A percentile compares a stretch with the other conserved stretches of the same genome.
These are phyloP conservation scores for Taenaris catops DNA, from an alignment of 2,888 invertebrate species.

Conservation along the genomic window DNA sequence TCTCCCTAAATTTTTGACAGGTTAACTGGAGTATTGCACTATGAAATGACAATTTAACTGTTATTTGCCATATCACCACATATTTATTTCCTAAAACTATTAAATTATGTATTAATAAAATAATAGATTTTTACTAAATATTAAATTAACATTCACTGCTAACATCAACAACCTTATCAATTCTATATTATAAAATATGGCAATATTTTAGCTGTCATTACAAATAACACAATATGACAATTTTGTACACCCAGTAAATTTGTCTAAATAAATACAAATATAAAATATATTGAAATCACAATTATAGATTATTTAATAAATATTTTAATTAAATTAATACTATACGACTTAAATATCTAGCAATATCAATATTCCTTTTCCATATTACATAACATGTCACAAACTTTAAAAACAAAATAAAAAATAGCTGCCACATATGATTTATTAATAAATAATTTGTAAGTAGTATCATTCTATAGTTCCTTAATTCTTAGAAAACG, in stretches of 20 bases:
- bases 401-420: background rate
- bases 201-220: conserved; percentile 15
- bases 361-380: conserved; percentile 16
- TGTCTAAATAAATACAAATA: conserved; percentile 8
- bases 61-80: no score
- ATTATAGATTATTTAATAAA: conserved; percentile 5
- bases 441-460: background rate
- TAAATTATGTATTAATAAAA: conserved; percentile 1
- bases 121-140: background rate
- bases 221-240: conserved; percentile 7
- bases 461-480: background rate
- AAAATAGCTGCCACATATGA: conserved; percentile 13
- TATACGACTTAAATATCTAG: conserved; percentile 14
- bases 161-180: conserved; percentile 12
- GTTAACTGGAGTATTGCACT: no score
- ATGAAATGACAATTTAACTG: no score
- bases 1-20: no score
- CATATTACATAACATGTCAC: conserved; percentile 6
- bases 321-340: conserved; percentile 10
- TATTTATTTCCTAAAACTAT: no score
- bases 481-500: conserved; percentile 21
- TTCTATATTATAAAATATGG: conserved; percentile 21
- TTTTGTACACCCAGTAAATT: conserved; percentile 12
- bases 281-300: no score
- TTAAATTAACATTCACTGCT: conserved; percentile 7